These are phyloP conservation scores for Diplodus sargus DNA, from an alignment of 2,797 vertebrate genomes.

Conservation along the genomic window DNA sequence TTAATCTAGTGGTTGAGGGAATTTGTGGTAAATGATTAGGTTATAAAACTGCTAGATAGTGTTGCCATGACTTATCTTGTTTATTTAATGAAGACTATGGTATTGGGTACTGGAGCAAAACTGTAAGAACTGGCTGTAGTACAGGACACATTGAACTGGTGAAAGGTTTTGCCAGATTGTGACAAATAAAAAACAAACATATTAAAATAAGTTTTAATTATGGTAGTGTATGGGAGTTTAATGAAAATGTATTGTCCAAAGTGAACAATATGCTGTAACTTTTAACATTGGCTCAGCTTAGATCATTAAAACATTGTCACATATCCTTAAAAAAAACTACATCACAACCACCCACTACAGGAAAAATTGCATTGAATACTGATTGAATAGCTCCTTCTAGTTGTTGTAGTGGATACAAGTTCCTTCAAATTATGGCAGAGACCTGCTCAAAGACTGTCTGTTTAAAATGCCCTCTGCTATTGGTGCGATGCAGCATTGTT, in stretches of 20 bases:
- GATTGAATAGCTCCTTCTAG: background rate
- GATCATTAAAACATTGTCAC: background rate
- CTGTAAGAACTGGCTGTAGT: background rate
- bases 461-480: background rate
- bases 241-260: background rate
- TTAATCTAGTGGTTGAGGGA: background rate
- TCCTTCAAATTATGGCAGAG: background rate
- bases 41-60: background rate
- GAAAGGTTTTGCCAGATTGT: background rate
- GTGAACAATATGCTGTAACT: background rate
- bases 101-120: background rate
- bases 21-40: background rate
- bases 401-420: background rate
- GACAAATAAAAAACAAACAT: background rate
- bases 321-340: background rate
- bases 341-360: background rate
- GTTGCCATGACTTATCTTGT: background rate
- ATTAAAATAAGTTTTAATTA: background rate
- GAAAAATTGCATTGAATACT: background rate
- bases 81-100: background rate
- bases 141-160: background rate
- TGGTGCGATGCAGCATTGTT: conserved; percentile 1
- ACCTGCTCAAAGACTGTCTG: background rate
- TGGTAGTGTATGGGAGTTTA: background rate
- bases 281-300: background rate